Percentiles rank a stretch among this genome's conserved stretches.
These are phyloP conservation scores for Apomyelois bistriatella DNA, from an alignment of 2,888 invertebrate species.

Conservation along the genomic window DNA sequence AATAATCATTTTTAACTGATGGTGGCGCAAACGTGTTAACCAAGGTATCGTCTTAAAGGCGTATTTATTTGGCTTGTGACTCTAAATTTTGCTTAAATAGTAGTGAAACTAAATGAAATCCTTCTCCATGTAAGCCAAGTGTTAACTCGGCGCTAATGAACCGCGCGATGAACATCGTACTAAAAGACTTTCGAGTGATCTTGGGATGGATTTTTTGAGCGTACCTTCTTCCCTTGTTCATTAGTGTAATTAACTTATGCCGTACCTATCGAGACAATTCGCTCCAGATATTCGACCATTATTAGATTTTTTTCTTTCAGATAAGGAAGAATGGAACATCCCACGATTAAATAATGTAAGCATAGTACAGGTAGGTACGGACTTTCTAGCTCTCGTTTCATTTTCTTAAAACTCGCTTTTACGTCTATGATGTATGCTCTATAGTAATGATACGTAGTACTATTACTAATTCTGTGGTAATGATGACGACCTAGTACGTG, in stretches of 20 bases:
- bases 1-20: too few relatives aligned
- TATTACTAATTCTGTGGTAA: too few relatives aligned
- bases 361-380: too few relatives aligned
- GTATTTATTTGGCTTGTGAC: too few relatives aligned
- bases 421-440: too few relatives aligned
- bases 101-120: slow-evolving; percentile 10
- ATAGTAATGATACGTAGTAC: too few relatives aligned
- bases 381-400: too few relatives aligned
- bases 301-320: slow-evolving; percentile 49
- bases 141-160: slow-evolving; percentile 67
- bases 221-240: slow-evolving; percentile 74
- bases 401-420: too few relatives aligned
- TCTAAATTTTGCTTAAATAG: not conserved
- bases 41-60: too few relatives aligned
- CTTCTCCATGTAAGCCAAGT: slow-evolving; percentile 44
- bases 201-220: slow-evolving; percentile 73
- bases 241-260: slow-evolving; percentile 78
- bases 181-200: slow-evolving; percentile 76
- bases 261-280: slow-evolving; percentile 61
- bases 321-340: not conserved
- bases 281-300: slow-evolving; percentile 49
- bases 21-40: too few relatives aligned
- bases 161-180: slow-evolving; percentile 74
- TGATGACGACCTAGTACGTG: too few relatives aligned
- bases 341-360: not conserved